phyloP scores from a whole-genome alignment of 2,888 invertebrate species.

The Microplitis deprimator region DNA sequence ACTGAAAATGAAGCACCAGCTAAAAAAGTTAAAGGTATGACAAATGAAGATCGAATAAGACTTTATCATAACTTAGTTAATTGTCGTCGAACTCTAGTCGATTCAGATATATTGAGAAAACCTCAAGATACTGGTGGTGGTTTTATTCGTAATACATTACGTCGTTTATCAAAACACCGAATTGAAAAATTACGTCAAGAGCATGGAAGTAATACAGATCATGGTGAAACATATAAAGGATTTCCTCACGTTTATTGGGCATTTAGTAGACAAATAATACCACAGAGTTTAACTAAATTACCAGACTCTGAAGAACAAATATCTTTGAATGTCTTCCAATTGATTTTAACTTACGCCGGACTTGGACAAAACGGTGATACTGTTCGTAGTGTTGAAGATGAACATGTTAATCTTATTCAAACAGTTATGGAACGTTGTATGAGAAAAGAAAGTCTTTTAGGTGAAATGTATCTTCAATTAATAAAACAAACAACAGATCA shows the following conservation, averaged over 20 bases:
- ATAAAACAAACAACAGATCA: conserved; percentile 95
- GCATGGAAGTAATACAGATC: conserved; percentile 77
- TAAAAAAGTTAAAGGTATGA: conserved; percentile 80
- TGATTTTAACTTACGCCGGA: conserved; percentile 91
- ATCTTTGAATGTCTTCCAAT: conserved; percentile 90
- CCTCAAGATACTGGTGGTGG: conserved; percentile 88
- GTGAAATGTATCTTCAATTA: conserved; percentile 92
- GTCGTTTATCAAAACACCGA: conserved; percentile 87
- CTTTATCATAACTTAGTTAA: conserved; percentile 90
- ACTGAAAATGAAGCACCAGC: conserved; percentile 81
- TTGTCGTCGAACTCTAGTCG: conserved; percentile 86
- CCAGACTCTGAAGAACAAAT: conserved; percentile 90
- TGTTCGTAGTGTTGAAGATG: conserved; percentile 84
- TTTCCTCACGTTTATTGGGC: conserved; percentile 92
- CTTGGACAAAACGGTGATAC: conserved; percentile 81
- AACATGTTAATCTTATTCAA: conserved; percentile 91
- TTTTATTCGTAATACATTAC: conserved; percentile 89
- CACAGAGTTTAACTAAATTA: conserved; percentile 87
- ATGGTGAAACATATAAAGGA: conserved; percentile 89
- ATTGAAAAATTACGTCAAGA: conserved; percentile 83
- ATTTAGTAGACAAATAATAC: conserved; percentile 85
- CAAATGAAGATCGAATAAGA: conserved; percentile 89
- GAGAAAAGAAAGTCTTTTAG: conserved; percentile 89
- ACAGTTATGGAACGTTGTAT: conserved; percentile 91
- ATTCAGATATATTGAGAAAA: conserved; percentile 85